phyloP scores from a whole-genome alignment of 1,140 invertebrate genomes.

The Episyrphus balteatus region DNA sequence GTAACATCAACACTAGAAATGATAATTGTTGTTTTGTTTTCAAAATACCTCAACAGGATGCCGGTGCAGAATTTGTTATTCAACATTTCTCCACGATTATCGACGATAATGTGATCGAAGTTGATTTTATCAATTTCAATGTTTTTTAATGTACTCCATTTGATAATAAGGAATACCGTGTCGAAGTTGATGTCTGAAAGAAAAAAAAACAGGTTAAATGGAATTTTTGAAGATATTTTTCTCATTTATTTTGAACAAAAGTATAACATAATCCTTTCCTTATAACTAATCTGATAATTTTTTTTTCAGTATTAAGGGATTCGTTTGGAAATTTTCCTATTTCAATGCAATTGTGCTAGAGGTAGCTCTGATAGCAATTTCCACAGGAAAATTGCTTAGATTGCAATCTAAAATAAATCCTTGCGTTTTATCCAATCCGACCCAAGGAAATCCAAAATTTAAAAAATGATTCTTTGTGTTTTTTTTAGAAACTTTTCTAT shows the following conservation, averaged over 20 bases:
- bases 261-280: not conserved
- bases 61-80: slow-evolving; percentile 30
- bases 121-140: slow-evolving; percentile 26
- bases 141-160: slow-evolving; percentile 23
- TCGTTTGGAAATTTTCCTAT: too few relatives aligned
- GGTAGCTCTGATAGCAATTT: too few relatives aligned
- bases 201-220: slow-evolving; percentile 11
- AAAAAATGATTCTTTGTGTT: too few relatives aligned
- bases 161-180: slow-evolving; percentile 22
- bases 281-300: too few relatives aligned
- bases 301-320: too few relatives aligned
- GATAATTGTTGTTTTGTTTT: slow-evolving; percentile 24
- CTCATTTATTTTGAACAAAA: not conserved
- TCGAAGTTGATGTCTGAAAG: slow-evolving; percentile 6
- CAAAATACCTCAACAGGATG: slow-evolving; percentile 29
- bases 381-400: too few relatives aligned
- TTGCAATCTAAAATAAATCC: too few relatives aligned
- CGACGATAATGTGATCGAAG: slow-evolving; percentile 29
- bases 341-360: too few relatives aligned
- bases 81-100: slow-evolving; percentile 25
- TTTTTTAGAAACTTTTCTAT: too few relatives aligned
- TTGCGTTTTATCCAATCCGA: too few relatives aligned
- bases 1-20: slow-evolving; percentile 33
- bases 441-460: too few relatives aligned
- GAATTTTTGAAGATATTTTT: not conserved